Base-by-base conservation (phyloP, 2,797 vertebrate species). In the Rhinoraja longicauda region DNA sequence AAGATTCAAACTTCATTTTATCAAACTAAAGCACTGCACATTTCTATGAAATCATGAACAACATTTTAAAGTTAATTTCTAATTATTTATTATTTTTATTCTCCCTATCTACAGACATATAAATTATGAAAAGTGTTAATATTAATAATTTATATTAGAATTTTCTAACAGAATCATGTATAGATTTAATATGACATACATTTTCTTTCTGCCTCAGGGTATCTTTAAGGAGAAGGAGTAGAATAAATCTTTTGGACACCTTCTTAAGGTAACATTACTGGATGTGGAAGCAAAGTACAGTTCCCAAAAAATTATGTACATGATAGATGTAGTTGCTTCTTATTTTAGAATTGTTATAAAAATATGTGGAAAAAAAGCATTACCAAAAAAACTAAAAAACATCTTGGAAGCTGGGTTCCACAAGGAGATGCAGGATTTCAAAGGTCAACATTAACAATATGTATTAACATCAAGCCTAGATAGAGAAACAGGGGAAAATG, bases 161-260 rank as follows among this genome's bases (percentile, higher is more conserved):
- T 57, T 92, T 39, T 29, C 39, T 67, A 92, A 73, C 72, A 92
- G 90, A 92, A 92, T 92, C 36, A 53, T 73, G 72, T 73, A 53
- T 39, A 53, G 90, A 73, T 39, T 92, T 92, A 92, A 45, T 92
- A 92, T 75, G 67, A 92, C 70, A 92, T 73, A 92, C 39, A 92
- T 75, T 92, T 92, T 75, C 70, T 73, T 92, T 92, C 9, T 75
- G 90, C 90, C 90, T 75, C 29, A n/a, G 90, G 90, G 24, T 13
- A 92, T n/a, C 21, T 53, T 92, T 92, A 26, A 73, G 13, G 90
- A 91, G 70, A 53, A 72, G 88, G 15, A 73, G 70, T 73, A 24
- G 90, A 92, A 92, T 92, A 92, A 92, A 92, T 92, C 90, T 92
- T 92, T 92, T 53, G 45, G 70, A 92, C 70, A 92, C 39, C 39